A percentile compares a stretch with the other conserved stretches of the same genome.
phyloP scores from a whole-genome alignment of 2,888 invertebrate genomes.

The Sipha maydis region DNA sequence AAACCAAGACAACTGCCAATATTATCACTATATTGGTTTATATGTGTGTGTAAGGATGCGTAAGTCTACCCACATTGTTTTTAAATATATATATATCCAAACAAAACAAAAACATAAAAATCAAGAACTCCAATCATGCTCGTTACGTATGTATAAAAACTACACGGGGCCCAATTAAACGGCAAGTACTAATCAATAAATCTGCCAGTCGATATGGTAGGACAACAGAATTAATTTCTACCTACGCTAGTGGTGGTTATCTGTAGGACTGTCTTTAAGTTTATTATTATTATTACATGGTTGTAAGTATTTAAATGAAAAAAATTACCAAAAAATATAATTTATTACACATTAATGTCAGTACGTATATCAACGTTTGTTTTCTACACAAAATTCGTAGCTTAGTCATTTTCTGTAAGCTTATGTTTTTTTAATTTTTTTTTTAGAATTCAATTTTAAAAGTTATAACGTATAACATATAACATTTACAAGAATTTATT shows the following conservation, averaged over 20 bases:
- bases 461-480: too few species aligned
- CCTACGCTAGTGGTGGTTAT: constrained; percentile 60
- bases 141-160: constrained; percentile 48
- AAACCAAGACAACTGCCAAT: constrained; percentile 39
- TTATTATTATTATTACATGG: constrained; percentile 53
- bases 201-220: constrained; percentile 56
- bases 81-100: not conserved
- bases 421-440: too few species aligned
- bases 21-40: constrained; percentile 18
- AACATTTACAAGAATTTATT: too few species aligned
- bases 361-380: too few species aligned
- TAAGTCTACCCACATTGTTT: constrained; percentile 42
- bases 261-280: constrained; percentile 50
- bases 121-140: constrained; percentile 29
- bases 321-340: constrained; percentile 14
- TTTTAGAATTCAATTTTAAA: too few species aligned
- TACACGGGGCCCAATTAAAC: constrained; percentile 61
- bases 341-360: not conserved
- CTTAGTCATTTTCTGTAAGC: too few species aligned
- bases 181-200: constrained; percentile 56
- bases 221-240: constrained; percentile 61
- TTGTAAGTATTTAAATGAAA: constrained; percentile 35
- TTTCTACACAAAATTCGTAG: too few species aligned
- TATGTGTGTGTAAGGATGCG: not conserved
- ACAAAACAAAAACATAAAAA: constrained; percentile 47